Base-by-base conservation (phyloP, 2,113 vertebrate genomes). In the Mystacornis crossleyi region DNA sequence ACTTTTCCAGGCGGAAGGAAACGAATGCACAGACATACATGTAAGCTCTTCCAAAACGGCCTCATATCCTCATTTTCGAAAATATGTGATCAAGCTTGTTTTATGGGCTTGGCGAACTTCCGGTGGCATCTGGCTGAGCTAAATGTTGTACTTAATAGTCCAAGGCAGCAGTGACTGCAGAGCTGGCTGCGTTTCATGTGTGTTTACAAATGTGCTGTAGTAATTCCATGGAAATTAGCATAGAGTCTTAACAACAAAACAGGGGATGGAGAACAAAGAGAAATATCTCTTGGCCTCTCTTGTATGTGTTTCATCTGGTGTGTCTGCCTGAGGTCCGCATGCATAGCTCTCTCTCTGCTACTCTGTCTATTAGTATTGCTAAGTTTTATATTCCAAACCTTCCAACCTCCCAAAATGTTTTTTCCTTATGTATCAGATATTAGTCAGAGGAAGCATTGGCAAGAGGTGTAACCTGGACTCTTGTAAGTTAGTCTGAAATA, bases 71-170 rank as follows among this genome's bases (percentile, higher is more conserved):
- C 4, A 2, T 92, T 90, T 83, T 73, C 0, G 0, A 62, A 90
- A 93, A 80, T 80, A 78, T 34, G 95, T 86, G 95, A 88, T 90
- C 54, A 78, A 86, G 88, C 58, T 93, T 96, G 85, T 89, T 97
- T 97, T 96, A 95, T 83, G 90, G 88, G 90, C 95, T 86, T 94
- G 90, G 93, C 72, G 2, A 93, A 83, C 95, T 96, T 72, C 79
- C 89, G 93, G 87, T 18, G 6, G 95, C 96, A 95, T 96, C 96
- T 97, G 95, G 95, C 93, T 96, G 81, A 94, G 93, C 79, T 94
- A 70, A 97, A 96, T 95, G 64, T 93, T 96, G 70, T 51, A 96
- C 81, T 96, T 96, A 97, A 97, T 88, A 95, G 92, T 50, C 90
- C 92, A 93, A 90, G 95, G 58, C 95, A 93, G 71, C 95, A 55